Percentiles rank a stretch among this genome's conserved stretches.
phyloP scores from a whole-genome alignment of 2,888 invertebrate species.

The Resseliella maxima region DNA sequence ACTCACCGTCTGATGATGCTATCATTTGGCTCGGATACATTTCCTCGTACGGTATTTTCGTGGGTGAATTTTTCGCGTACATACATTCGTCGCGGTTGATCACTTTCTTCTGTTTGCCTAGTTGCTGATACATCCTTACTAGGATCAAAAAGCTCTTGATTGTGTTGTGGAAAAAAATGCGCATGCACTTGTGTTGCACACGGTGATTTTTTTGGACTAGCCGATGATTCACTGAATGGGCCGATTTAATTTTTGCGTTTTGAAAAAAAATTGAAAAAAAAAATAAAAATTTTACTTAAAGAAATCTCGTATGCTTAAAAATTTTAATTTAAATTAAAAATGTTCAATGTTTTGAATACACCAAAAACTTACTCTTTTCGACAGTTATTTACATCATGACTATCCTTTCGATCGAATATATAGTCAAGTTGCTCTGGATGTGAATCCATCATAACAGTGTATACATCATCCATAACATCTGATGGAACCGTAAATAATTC shows the following conservation, averaged over 20 bases:
- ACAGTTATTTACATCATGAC: neutral
- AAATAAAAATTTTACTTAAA: no score
- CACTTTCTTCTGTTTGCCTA: conserved; percentile 56
- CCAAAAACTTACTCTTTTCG: conserved; percentile 68
- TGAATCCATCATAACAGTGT: conserved; percentile 85
- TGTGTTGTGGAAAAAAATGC: conserved; percentile 51
- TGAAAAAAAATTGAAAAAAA: no score
- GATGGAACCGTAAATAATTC: conserved; percentile 81
- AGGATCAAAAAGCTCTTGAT: conserved; percentile 37
- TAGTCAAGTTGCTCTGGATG: conserved; percentile 85
- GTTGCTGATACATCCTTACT: neutral
- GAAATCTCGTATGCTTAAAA: no score
- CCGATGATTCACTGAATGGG: neutral
- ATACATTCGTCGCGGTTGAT: conserved; percentile 68
- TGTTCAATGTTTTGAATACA: conserved; percentile 69
- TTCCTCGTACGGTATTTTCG: conserved; percentile 76
- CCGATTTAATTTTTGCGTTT: neutral
- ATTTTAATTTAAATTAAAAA: no score
- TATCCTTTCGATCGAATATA: conserved; percentile 67
- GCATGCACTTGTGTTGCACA: neutral
- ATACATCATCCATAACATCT: conserved; percentile 86
- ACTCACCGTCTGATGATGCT: conserved; percentile 44
- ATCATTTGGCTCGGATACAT: conserved; percentile 15
- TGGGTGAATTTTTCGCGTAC: conserved; percentile 82
- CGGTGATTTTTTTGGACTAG: conserved; percentile 1